These are phyloP conservation scores for Drosophila parvula DNA, from an alignment of 1,140 invertebrate species.

Conservation along the genomic window DNA sequence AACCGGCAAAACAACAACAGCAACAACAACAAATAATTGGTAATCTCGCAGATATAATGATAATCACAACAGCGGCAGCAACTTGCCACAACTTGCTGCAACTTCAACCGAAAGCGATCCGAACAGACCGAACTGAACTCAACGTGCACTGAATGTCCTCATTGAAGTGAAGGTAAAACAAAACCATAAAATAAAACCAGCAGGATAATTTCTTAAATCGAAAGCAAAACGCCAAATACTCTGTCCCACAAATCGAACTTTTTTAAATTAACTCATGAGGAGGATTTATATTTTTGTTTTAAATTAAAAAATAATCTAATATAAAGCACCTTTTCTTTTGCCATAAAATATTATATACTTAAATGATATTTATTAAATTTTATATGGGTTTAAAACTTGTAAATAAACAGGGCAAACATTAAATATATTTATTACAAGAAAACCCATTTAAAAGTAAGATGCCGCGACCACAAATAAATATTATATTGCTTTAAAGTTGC, in stretches of 20 bases:
- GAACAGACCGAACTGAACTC: slow-evolving; percentile 49
- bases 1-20: slow-evolving; percentile 24
- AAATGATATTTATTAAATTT: too few species aligned
- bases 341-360: too few species aligned
- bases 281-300: not conserved
- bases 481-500: too few species aligned
- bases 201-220: slow-evolving; percentile 1
- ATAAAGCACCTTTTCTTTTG: too few species aligned
- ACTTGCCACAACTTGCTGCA: slow-evolving; percentile 39
- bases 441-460: too few species aligned
- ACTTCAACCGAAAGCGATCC: slow-evolving; percentile 31
- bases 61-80: slow-evolving; percentile 70
- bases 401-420: not conserved
- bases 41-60: slow-evolving; percentile 80
- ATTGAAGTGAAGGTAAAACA: slow-evolving; percentile 72
- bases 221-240: slow-evolving; percentile 18
- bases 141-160: slow-evolving; percentile 79
- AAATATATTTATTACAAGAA: not conserved
- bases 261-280: not conserved
- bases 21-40: slow-evolving; percentile 72
- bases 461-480: too few species aligned
- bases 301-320: too few species aligned
- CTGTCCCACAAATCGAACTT: not conserved
- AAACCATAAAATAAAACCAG: slow-evolving; percentile 14
- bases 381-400: not conserved